These are phyloP conservation scores for Bombus huntii DNA, from an alignment of 1,140 invertebrate species.

Conservation along the genomic window DNA sequence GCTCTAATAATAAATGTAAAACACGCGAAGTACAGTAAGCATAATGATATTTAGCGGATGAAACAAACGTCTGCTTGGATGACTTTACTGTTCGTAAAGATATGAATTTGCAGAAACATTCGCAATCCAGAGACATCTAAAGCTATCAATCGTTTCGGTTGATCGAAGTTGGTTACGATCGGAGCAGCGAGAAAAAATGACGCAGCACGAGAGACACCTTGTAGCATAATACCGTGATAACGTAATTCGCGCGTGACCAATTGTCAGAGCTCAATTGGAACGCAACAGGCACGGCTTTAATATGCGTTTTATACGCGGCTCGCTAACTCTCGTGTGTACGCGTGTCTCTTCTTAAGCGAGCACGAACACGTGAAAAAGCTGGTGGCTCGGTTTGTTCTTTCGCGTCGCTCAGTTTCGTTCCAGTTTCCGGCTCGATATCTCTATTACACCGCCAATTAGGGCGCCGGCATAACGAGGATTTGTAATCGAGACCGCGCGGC, in stretches of 20 bases:
- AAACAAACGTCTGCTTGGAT: too few relatives aligned
- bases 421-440: slow-evolving; percentile 40
- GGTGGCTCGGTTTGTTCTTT: slow-evolving; percentile 10
- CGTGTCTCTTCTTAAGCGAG: not conserved
- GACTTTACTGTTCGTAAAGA: too few relatives aligned
- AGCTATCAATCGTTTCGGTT: not conserved
- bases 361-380: slow-evolving; percentile 27
- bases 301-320: slow-evolving; percentile 42
- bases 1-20: too few relatives aligned
- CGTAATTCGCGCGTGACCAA: slow-evolving; percentile 46
- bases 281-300: slow-evolving; percentile 39
- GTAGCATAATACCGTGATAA: not conserved
- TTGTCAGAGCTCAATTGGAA: slow-evolving; percentile 36
- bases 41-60: too few relatives aligned
- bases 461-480: slow-evolving; percentile 11
- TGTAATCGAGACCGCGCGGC: not conserved
- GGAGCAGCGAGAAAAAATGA: not conserved
- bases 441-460: slow-evolving; percentile 27
- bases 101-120: too few relatives aligned
- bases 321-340: not conserved
- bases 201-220: not conserved
- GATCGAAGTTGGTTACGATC: not conserved
- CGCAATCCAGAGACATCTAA: too few relatives aligned
- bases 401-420: slow-evolving; percentile 26
- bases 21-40: too few relatives aligned